Conservation (phyloP, 2,797 vertebrate genomes). For the Centroberyx gerrardi region DNA sequence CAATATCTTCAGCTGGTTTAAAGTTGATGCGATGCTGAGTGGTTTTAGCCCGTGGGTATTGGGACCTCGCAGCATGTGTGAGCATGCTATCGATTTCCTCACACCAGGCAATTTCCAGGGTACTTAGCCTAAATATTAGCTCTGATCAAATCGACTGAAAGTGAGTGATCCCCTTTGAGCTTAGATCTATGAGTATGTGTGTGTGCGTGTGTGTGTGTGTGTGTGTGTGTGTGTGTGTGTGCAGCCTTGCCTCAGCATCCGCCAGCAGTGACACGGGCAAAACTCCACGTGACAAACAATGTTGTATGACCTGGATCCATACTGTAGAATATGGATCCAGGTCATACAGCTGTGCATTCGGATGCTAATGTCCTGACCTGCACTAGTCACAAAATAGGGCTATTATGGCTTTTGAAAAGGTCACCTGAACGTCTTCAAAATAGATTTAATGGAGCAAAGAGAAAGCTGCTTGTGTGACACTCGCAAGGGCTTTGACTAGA, state of each 20-base stretch:
- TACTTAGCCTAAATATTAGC: conserved; percentile 78
- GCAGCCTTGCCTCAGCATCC: background rate
- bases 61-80: conserved; percentile 51
- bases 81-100: conserved; percentile 71
- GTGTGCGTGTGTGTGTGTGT: conserved; percentile 17
- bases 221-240: conserved; percentile 15
- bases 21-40: conserved; percentile 41
- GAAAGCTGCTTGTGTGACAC: conserved; percentile 66
- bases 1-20: conserved; percentile 21
- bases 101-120: conserved; percentile 71
- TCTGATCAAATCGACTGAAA: conserved; percentile 60
- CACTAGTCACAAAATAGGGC: conserved; percentile 25
- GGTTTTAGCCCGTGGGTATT: conserved; percentile 24
- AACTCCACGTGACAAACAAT: conserved; percentile 6
- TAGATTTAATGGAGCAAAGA: conserved; percentile 51
- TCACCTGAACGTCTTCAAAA: conserved; percentile 63
- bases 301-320: background rate
- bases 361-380: conserved; percentile 36
- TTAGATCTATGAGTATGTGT: conserved; percentile 20
- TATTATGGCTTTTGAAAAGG: conserved; percentile 58
- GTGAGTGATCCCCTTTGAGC: conserved; percentile 52
- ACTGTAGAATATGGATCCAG: conserved; percentile 1
- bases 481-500: conserved; percentile 55
- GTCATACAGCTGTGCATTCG: background rate
- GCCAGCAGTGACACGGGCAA: conserved; percentile 2